Base-by-base conservation (phyloP, 2,113 vertebrate genomes). In the Tachysurus vachellii region DNA sequence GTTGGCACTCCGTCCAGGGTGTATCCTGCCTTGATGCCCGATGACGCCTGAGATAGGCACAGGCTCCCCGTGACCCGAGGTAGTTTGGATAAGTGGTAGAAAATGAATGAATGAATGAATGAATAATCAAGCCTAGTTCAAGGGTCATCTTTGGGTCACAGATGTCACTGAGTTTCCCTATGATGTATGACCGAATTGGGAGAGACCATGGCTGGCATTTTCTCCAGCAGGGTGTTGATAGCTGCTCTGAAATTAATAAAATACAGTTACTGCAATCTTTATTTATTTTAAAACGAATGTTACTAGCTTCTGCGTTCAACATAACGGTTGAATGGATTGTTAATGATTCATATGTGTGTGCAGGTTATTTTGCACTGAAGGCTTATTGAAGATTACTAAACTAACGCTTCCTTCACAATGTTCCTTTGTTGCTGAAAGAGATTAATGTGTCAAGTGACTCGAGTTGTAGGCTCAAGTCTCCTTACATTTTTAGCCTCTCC, bases 381-480 rank as follows among this genome's bases (percentile, higher is more conserved):
- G 91, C 93, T 94, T 94, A 93, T 85, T 53, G 90, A 80, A 94
- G 94, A 94, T 95, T 95, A 95, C 84, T 90, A 64, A 86, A 88
- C 59, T 66, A 89, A 88, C 90, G 36, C 71, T 82, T 89, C 61
- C 88, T 31, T 90, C 91, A 96, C 94, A 96, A 95, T 95, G 92
- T 92, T 89, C 92, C 54, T 93, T 94, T 95, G 95, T 95, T 95
- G 86, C 88, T 82, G 83, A 86, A 94, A 93, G 90, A 93, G 95
- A 95, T 96, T 95, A 95, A 88, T 88, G 92, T 91, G 92, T 95
- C 95, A 95, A 94, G 94, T 96, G 95, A 95, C 95, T 94, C 91
- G 94, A 94, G 92, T 90, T 92, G 92, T 90, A 91, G 89, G 88
- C 91, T 36, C 36, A 36, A 36, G 91, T 91, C 89, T 84, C 82